Conservation (phyloP, 1,140 invertebrate genomes). For the Orussus abietinus region DNA sequence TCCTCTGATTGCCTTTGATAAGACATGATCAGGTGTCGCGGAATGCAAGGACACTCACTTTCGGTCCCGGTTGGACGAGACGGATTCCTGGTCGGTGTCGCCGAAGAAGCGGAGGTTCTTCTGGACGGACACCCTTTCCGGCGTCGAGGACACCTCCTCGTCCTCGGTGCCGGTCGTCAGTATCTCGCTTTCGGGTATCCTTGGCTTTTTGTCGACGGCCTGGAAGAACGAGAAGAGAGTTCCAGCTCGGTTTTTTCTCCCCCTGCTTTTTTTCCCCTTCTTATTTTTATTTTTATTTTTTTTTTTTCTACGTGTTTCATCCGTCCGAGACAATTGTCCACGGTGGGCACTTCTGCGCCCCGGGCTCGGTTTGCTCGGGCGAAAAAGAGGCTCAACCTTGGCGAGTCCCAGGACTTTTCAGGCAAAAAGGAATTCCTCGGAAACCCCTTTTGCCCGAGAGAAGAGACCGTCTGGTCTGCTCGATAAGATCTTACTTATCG, state of each 20-base stretch:
- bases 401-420: too few species aligned
- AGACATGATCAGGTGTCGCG: too few species aligned
- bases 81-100: conserved; percentile 72
- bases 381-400: too few species aligned
- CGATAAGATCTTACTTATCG: too few species aligned
- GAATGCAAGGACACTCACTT: conserved; percentile 29
- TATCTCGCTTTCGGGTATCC: conserved; percentile 50
- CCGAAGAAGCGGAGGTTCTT: conserved; percentile 78
- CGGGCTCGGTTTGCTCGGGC: conserved; percentile 11
- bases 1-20: too few species aligned
- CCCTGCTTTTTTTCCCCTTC: too few species aligned
- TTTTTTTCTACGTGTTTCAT: conserved; percentile 9
- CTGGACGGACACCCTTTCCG: conserved; percentile 45
- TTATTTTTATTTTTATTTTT: too few species aligned
- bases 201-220: conserved; percentile 43
- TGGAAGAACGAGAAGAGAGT: too few species aligned
- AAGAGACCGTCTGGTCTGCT: too few species aligned
- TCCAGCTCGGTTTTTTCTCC: too few species aligned
- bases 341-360: conserved; percentile 3
- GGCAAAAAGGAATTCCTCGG: too few species aligned
- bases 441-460: too few species aligned
- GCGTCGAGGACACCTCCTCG: conserved; percentile 44
- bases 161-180: conserved; percentile 50
- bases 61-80: conserved; percentile 47
- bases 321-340: conserved; percentile 11